Evolutionary conservation across 2,797 vertebrate species (phyloP), one percentile per base, ranked within the genome.

Genomic region (Sebastes jordani): DNA sequence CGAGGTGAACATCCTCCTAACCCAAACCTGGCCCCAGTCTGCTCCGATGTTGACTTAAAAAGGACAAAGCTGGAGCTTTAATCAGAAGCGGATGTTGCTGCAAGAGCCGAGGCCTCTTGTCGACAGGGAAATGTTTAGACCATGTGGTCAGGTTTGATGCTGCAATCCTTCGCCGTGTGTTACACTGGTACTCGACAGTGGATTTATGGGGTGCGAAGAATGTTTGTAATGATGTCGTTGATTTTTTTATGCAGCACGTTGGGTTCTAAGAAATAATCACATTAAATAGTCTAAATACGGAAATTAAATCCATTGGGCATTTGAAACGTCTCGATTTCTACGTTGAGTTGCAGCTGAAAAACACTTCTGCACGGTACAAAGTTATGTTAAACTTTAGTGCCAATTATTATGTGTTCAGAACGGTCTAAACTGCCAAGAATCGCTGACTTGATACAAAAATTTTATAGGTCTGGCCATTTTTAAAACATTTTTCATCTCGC

Each of bases 31-130:
- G 85, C 85, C 89, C 73, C 71, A 5, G 82, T 80, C 77, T 77
- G 82, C 80, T 67, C 49, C 32, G 8, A 65, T 85, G 77, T 81
- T 86, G 84, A 89, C 88, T 91, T 80, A 34, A 89, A 92, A 81
- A 88, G 91, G 89, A 86, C 76, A 84, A 87, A 92, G 81, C 67
- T 25, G 68, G 87, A 86, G 61, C 46, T 89, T 85, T 91, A 91
- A 94, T 93, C 91, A 91, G 71, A 86, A 88, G 81, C 77, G 86
- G 87, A 92, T 94, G 93, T 93, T 88, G 60, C 87, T 67, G 74
- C 81, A 56, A 69, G 71, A 88, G 86, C 79, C 78, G 52, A 83
- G 83, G 60, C 80, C 81, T 89, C 76, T 55, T 25, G 68, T 91
- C 89, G 81, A 32, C 69, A 42, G 79, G 75, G 76, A 85, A 81